Evolutionary conservation across 2,797 vertebrate genomes (phyloP).

Genomic region (Eulemur mongoz): DNA sequence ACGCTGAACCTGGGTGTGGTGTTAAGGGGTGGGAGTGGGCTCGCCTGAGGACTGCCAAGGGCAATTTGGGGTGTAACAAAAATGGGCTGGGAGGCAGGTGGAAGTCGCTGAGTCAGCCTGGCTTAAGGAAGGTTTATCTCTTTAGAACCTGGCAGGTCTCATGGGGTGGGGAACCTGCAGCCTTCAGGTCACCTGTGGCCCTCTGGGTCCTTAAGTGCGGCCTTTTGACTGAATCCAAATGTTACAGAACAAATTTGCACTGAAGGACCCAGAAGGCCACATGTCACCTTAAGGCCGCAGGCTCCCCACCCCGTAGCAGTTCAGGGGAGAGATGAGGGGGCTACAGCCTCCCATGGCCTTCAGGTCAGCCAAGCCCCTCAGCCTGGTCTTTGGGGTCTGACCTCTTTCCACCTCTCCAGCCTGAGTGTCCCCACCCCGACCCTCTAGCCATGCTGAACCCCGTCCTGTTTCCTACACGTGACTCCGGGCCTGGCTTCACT

Average conservation of each 20-base stretch:
- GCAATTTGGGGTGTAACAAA: background rate
- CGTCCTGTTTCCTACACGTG: accelerated
- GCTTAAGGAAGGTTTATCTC: background rate
- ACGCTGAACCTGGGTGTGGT: accelerated
- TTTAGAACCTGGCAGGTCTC: background rate
- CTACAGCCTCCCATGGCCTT: background rate
- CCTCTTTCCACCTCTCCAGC: background rate
- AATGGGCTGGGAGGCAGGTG: background rate
- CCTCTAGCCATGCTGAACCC: background rate
- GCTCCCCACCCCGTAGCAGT: background rate
- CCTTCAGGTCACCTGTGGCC: no score
- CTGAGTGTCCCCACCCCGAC: background rate
- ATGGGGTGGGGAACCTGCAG: no score
- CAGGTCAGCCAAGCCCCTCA: background rate
- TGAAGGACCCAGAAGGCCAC: no score
- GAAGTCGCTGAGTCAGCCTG: background rate
- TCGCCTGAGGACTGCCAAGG: background rate
- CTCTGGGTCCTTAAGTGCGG: no score
- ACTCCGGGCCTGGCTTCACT: background rate
- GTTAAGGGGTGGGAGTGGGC: no score
- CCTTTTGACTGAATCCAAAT: no score
- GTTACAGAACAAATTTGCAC: no score
- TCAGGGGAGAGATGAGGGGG: background rate
- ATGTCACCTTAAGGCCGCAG: no score
- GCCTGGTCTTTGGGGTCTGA: background rate